A percentile compares a stretch with the other conserved stretches of the same genome.
Conservation (phyloP, 1,140 invertebrate genomes). For the Drosophila watanabei region DNA sequence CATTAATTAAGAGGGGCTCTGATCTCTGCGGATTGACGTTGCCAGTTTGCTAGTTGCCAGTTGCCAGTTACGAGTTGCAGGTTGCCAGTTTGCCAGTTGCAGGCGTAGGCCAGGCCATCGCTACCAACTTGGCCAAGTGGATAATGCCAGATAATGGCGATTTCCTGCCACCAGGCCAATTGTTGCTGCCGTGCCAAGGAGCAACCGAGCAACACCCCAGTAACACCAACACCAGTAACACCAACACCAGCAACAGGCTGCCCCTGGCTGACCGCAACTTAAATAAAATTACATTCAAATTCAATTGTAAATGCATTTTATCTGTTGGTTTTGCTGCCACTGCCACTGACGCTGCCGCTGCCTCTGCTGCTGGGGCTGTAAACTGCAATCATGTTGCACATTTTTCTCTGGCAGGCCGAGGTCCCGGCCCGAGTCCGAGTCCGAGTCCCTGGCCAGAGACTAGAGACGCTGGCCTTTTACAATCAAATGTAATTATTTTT, state of each 20-base stretch:
- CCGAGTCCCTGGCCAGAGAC: conserved; percentile 30
- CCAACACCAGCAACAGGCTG: conserved; percentile 38
- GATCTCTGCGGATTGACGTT: conserved; percentile 74
- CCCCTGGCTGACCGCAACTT: conserved; percentile 81
- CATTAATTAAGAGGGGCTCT: conserved; percentile 79
- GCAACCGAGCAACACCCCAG: conserved; percentile 30
- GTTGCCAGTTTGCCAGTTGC: conserved; percentile 31
- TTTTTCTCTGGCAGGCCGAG: conserved; percentile 74
- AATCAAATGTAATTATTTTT: conserved; percentile 85
- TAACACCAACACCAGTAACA: conserved; percentile 29
- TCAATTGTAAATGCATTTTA: conserved; percentile 85
- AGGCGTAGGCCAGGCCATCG: conserved; percentile 42
- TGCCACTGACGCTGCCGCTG: conserved; percentile 33
- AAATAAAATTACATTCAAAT: conserved; percentile 85
- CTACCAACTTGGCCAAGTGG: conserved; percentile 71
- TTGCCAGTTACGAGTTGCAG: conserved; percentile 31
- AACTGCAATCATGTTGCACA: conserved; percentile 85
- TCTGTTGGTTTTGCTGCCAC: conserved; percentile 77
- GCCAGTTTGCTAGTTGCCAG: conserved; percentile 19
- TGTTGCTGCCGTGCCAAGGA: conserved; percentile 70
- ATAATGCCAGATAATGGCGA: conserved; percentile 84
- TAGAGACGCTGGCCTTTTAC: conserved; percentile 78
- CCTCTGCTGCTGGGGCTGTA: conserved; percentile 64
- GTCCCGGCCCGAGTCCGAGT: conserved; percentile 15
- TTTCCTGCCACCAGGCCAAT: conserved; percentile 82